A percentile compares a stretch with the other conserved stretches of the same genome.
Conservation (phyloP, 1,140 invertebrate species). For the Diorhabda elongata region DNA sequence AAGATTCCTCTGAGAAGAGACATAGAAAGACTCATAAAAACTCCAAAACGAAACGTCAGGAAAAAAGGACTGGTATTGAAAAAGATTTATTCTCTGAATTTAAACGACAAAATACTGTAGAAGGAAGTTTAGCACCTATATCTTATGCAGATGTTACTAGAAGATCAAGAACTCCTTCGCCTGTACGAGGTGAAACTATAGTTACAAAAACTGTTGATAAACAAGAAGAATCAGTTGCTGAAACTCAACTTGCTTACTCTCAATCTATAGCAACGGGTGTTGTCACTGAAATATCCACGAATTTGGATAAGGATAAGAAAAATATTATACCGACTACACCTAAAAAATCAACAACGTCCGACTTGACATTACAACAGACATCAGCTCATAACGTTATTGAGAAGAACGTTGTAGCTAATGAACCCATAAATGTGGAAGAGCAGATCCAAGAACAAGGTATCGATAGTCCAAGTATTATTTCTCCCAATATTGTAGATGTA, state of each 20-base stretch:
- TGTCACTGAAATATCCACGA: constrained; percentile 37
- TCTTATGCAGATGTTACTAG: constrained; percentile 39
- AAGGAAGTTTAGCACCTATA: constrained; percentile 29
- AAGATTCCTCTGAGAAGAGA: constrained; percentile 14
- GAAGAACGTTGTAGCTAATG: neutral
- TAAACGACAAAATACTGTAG: constrained; percentile 29
- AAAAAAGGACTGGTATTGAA: constrained; percentile 21
- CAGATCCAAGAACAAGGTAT: neutral
- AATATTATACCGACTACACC: constrained; percentile 16
- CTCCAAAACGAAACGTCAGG: constrained; percentile 26
- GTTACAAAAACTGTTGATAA: neutral
- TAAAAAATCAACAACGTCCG: neutral
- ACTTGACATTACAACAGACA: neutral
- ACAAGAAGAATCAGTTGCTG: neutral
- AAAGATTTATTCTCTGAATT: constrained; percentile 34
- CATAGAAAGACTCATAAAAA: constrained; percentile 29
- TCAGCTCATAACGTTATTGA: neutral
- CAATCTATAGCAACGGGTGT: constrained; percentile 20
- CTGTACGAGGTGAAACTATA: constrained; percentile 15
- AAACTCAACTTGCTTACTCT: neutral
- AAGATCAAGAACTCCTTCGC: constrained; percentile 36
- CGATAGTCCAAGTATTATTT: constrained; percentile 9
- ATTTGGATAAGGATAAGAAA: constrained; percentile 36
- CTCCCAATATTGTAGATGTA: neutral
- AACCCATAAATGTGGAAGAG: neutral